Evolutionary conservation across 2,113 vertebrate genomes (phyloP), one percentile per base, ranked within the genome.

Genomic region (Haemorhous mexicanus): DNA sequence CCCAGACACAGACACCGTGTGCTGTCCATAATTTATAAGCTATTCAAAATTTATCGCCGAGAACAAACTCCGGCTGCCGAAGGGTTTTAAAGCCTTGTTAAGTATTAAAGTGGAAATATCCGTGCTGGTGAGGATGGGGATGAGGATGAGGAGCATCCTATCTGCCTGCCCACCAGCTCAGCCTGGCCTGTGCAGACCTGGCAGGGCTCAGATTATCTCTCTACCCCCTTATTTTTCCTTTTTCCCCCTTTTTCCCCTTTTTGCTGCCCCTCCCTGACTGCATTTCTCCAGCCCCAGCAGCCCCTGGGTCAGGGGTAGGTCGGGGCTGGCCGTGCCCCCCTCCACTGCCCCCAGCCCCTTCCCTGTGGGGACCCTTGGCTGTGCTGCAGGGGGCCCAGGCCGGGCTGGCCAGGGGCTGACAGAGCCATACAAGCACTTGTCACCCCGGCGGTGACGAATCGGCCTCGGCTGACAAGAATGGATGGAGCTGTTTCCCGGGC

Each of bases 21-120:
- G 7, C 50, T 16, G 50, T 90, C 89, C 88, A 92, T 95, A 82
- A 92, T 95, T 95, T 69, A 96, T 92, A 74, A 96, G 74, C 77
- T 59, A 94, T 87, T 95, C 93, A 94, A 93, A 95, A 96, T 95
- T 94, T 88, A 96, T 96, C 15, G 22, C 80, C 14, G 67, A 83
- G 92, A 94, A 90, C 85, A 94, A 97, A 95, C 90, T 94, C 81
- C 22, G 52, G 75, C 72, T 79, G 64, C 63, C 3, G 89, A 66
- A 78, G 44, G 72, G 89, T 80, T 95, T 96, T 61, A 93, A 88
- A 96, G 87, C 87, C 92, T 78, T 93, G 96, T 91, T 84, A 93
- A 90, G 94, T 84, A 87, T 89, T 87, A 77, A 74, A 95, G 95
- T 87, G 69, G 91, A 94, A 94, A 91, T 69, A 91, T 37, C 41